A percentile compares a stretch with the other conserved stretches of the same genome.
Conservation (phyloP, 1,140 invertebrate species). For the Drosophila burlai region DNA sequence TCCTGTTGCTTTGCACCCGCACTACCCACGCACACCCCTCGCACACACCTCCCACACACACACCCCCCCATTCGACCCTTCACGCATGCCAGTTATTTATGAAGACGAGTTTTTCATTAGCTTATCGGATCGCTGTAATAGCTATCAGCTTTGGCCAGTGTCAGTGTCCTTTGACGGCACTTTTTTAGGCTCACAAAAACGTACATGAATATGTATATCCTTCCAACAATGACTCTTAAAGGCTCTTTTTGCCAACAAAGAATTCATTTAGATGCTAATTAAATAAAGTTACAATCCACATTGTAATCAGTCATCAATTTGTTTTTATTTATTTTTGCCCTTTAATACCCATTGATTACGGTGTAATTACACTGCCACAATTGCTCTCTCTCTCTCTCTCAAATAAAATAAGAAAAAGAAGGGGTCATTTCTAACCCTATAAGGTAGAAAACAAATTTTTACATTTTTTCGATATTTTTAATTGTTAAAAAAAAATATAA, state of each 20-base stretch:
- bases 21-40: slow-evolving; percentile 16
- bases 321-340: too few relatives aligned
- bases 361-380: too few relatives aligned
- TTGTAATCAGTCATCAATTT: too few relatives aligned
- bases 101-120: slow-evolving; percentile 58
- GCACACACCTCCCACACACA: not conserved
- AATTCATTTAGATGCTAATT: not conserved
- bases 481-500: too few relatives aligned
- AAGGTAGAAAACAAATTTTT: too few relatives aligned
- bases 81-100: slow-evolving; percentile 60
- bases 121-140: slow-evolving; percentile 55
- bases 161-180: slow-evolving; percentile 6
- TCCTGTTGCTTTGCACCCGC: slow-evolving; percentile 32
- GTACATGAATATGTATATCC: not conserved
- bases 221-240: not conserved
- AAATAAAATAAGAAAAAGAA: too few relatives aligned
- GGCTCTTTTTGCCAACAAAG: not conserved
- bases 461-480: too few relatives aligned
- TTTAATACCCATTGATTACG: too few relatives aligned
- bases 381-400: too few relatives aligned
- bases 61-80: slow-evolving; percentile 4
- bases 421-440: too few relatives aligned
- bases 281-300: not conserved
- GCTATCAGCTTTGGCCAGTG: slow-evolving; percentile 25
- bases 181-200: not conserved